Base-by-base conservation (phyloP, 1,140 invertebrate genomes). In the Diorhabda carinulata region DNA sequence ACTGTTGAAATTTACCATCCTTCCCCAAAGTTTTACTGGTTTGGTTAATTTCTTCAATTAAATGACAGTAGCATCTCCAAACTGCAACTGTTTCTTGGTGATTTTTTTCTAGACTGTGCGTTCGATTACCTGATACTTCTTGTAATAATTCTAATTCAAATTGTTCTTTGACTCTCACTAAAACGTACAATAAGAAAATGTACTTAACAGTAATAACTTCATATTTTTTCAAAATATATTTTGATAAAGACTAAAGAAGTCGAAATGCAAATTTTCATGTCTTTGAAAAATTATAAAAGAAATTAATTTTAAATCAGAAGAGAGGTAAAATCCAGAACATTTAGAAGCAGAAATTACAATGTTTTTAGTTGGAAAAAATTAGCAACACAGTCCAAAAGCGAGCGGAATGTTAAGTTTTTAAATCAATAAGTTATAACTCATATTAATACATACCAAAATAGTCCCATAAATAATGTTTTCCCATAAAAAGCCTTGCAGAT, bases 391-490 rank as follows among this genome's bases (percentile, higher is more conserved):
- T 25, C 25, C 25, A 25, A 25, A 25, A 1, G 25, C 25, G 25
- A 25, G 25, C 2, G 25, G 25, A 25, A 25, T 25, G 25, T 25
- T 25, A 25, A 25, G 1, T 25, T 25, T 25, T 0, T 25, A 25
- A 25, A 25, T 25, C 25, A 25, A 25, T 25, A 25, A 25, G 25
- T 25, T 25, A 25, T 25, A 25, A 25, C 25, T 25, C 25, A 25
- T 0, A 25, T 25, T 25, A 25, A 43, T n/a, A 59, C 69, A 86
- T 83, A 97, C 96, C 90, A 78, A 99, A 90, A 84, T 95, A 99
- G 83, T 99, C 97, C 98, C 98, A 99, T 47, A 98, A 90, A 78
- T 97, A 98, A 65, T 98, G 89, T 83, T 98, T 97, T 73, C 92
- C 90, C 40, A 94, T 91, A 82, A 99, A 98, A 71, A 99, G 87